A percentile compares a stretch with the other conserved stretches of the same genome.
These are phyloP conservation scores for Mus pahari DNA, from an alignment of 2,113 vertebrate genomes.

Conservation along the genomic window DNA sequence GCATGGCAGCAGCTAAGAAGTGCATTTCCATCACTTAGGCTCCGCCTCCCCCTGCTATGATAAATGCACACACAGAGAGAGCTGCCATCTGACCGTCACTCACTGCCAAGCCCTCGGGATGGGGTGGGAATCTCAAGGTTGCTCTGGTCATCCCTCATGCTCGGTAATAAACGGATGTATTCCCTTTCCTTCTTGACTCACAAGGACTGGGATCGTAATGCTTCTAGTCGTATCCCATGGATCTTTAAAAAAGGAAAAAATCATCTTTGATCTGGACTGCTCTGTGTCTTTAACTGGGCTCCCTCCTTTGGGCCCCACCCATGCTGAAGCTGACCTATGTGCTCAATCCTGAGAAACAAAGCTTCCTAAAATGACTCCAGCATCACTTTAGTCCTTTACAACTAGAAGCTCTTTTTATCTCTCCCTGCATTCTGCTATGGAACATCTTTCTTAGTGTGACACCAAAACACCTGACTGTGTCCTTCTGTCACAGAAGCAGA, in stretches of 20 bases:
- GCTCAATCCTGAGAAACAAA: background rate
- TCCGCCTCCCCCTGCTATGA: background rate
- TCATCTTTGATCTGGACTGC: background rate
- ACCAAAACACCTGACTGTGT: background rate
- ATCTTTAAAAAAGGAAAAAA: background rate
- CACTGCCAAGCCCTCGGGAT: background rate
- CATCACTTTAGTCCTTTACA: background rate
- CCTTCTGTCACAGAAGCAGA: background rate
- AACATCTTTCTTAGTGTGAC: background rate
- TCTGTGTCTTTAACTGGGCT: background rate
- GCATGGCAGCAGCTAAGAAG: background rate
- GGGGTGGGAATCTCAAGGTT: background rate
- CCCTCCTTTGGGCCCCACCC: background rate
- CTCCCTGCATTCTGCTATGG: background rate
- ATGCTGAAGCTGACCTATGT: background rate
- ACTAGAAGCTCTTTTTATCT: background rate
- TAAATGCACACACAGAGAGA: background rate
- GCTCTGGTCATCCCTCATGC: background rate
- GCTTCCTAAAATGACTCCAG: background rate
- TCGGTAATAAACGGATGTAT: background rate
- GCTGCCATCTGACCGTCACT: conserved; percentile 10
- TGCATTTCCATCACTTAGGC: background rate
- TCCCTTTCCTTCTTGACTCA: conserved; percentile 6
- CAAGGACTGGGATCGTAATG: background rate
- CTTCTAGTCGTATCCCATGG: background rate